Base-by-base conservation (phyloP, 2,888 invertebrate species). In the Corythucha ciliata region DNA sequence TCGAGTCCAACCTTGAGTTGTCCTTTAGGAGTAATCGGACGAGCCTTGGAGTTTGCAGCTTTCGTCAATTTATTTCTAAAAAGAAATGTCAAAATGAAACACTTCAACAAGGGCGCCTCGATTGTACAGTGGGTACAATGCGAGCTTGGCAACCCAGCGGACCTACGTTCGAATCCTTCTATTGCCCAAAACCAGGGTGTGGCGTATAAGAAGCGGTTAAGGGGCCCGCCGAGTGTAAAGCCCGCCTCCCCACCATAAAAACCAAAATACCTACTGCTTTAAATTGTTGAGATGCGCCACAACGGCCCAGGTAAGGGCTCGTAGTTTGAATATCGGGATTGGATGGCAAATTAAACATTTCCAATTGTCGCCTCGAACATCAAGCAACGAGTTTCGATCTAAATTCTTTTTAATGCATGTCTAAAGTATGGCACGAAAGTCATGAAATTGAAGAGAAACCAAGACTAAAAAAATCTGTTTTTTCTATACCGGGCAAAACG, bases 401-500 rank as follows among this genome's bases (percentile, higher is more conserved):
- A 54, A 41, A 46, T 54, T 54, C n/a, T 25, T 18, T 27, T 39
- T 45, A 6, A 54, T 26, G 25, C 54, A 54, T 51, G 33, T 39
- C 54, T 54, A 42, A 26, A 46, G 41, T 16, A 33, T n/a, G n/a
- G n/a, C n/a, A n/a, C n/a, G n/a, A n/a, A n/a, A n/a, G n/a, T n/a
- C n/a, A n/a, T n/a, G n/a, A n/a, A n/a, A n/a, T n/a, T n/a, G n/a
- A n/a, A n/a, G n/a, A n/a, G n/a, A n/a, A n/a, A n/a, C n/a, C n/a
- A n/a, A n/a, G n/a, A n/a, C n/a, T 29, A 12, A 29, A 29, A 29
- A 12, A 29, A 29, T 29, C 8, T 7, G 12, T 24, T 10, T 6
- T 16, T 41, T n/a, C n/a, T n/a, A 42, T 48, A 60, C 62, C 53
- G 66, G 66, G 57, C 72, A 73, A 61, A 72, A 72, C 2, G 68